These are phyloP conservation scores for Grammomys dolichurus DNA, from an alignment of 2,113 vertebrate species.

Conservation along the genomic window DNA sequence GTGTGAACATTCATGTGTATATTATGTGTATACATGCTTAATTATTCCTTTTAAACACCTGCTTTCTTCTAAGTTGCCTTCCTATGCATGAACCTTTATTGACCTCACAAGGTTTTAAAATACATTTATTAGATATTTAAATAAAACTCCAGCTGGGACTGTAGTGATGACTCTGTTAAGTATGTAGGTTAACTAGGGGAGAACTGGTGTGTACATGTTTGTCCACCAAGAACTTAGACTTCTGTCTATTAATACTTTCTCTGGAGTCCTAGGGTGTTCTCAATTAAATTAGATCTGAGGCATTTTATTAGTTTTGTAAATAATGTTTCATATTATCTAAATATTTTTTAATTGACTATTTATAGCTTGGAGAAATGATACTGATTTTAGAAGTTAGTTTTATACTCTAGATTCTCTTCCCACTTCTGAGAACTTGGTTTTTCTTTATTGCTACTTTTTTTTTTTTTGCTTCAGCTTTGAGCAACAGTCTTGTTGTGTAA, in stretches of 20 bases:
- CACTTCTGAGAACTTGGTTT: background rate
- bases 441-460: background rate
- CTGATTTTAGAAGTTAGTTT: background rate
- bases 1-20: background rate
- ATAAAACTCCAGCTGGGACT: background rate
- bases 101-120: background rate
- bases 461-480: background rate
- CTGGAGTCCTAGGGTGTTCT: background rate
- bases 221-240: background rate
- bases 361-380: background rate
- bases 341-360: conserved; percentile 16
- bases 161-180: background rate
- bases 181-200: background rate
- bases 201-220: background rate
- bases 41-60: background rate
- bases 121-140: background rate
- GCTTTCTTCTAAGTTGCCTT: background rate
- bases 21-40: background rate
- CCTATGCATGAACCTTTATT: background rate
- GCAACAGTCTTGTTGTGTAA: background rate
- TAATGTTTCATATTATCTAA: background rate
- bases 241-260: background rate
- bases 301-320: background rate
- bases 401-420: background rate
- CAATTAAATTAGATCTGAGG: background rate